A percentile compares a stretch with the other conserved stretches of the same genome.
These are phyloP conservation scores for Heptranchias perlo DNA, from an alignment of 2,113 vertebrate genomes.

Conservation along the genomic window DNA sequence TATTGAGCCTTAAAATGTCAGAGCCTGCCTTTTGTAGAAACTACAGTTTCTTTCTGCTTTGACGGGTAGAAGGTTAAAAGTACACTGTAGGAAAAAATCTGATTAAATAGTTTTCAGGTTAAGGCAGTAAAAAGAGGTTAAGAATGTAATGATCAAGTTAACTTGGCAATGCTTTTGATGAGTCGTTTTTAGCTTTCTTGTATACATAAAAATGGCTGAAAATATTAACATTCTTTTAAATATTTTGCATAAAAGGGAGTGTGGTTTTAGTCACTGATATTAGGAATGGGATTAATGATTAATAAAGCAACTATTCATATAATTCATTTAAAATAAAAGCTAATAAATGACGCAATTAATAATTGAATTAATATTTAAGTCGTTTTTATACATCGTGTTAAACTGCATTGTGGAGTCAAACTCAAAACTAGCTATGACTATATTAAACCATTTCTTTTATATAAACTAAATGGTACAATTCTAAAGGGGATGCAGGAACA, in stretches of 20 bases:
- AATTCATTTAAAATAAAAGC: neutral
- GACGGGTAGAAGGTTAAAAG: neutral
- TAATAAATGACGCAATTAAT: neutral
- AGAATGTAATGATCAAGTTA: neutral
- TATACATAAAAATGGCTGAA: neutral
- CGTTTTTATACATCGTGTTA: neutral
- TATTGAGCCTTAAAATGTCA: conserved; percentile 15
- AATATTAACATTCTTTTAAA: neutral
- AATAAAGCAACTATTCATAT: neutral
- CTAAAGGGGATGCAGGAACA: no score
- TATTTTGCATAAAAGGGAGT: neutral
- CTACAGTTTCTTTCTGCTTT: conserved; percentile 16
- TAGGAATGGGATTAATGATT: neutral
- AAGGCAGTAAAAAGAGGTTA: neutral
- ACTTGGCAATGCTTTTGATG: conserved; percentile 11
- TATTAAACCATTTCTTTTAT: neutral
- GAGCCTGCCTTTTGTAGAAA: neutral
- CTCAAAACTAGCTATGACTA: neutral
- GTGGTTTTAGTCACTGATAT: neutral
- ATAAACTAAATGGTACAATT: no score
- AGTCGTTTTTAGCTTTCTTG: neutral
- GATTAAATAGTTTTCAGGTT: neutral
- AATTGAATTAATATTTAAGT: neutral
- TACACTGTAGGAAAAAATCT: neutral
- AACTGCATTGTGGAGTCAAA: neutral